These are phyloP conservation scores for Parasteatoda tepidariorum DNA, from an alignment of 1,140 invertebrate genomes.

Conservation along the genomic window DNA sequence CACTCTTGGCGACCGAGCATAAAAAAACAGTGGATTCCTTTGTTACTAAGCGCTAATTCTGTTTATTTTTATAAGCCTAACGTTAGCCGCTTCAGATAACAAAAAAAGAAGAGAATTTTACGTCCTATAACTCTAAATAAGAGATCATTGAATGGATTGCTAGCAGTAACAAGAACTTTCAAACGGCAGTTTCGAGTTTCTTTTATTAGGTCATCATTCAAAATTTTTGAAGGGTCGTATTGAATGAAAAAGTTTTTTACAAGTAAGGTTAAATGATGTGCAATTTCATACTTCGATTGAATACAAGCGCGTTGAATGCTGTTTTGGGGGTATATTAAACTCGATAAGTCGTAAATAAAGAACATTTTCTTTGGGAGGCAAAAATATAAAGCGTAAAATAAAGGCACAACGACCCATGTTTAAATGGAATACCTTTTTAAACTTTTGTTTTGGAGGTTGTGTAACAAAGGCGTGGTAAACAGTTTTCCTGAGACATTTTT, in stretches of 20 bases:
- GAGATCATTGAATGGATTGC: neutral
- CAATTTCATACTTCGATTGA: too few species aligned
- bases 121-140: slow-evolving; percentile 9
- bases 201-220: slow-evolving; percentile 21
- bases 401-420: too few species aligned
- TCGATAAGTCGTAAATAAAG: too few species aligned
- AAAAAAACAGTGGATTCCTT: slow-evolving; percentile 34
- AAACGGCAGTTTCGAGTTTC: neutral
- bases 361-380: too few species aligned
- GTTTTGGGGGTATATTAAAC: too few species aligned
- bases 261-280: neutral
- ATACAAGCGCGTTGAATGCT: too few species aligned
- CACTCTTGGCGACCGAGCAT: neutral
- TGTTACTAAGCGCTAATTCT: slow-evolving; percentile 21
- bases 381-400: too few species aligned
- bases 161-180: neutral
- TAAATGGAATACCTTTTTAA: too few species aligned
- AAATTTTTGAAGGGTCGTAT: neutral
- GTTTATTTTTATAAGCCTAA: slow-evolving; percentile 29
- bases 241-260: neutral
- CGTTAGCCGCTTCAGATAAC: neutral
- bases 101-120: slow-evolving; percentile 10
- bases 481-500: too few species aligned
- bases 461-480: too few species aligned
- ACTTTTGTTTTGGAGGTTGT: too few species aligned